These are phyloP conservation scores for Syrmaticus mikado DNA, from an alignment of 2,113 vertebrate species.

Conservation along the genomic window DNA sequence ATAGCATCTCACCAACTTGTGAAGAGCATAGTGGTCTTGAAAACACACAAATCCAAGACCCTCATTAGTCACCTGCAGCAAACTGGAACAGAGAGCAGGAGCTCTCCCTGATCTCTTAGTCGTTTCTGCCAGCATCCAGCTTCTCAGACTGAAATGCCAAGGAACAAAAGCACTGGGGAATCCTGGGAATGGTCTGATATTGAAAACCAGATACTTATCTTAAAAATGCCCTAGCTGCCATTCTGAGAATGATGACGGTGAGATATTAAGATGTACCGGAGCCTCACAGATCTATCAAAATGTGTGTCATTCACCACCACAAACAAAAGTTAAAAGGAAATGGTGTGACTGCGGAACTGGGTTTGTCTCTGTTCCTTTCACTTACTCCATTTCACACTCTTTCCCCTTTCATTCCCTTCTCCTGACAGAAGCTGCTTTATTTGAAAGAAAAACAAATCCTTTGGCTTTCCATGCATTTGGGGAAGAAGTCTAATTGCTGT, in stretches of 20 bases:
- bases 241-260: background rate
- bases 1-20: background rate
- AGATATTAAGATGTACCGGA: background rate
- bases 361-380: background rate
- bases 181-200: background rate
- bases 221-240: background rate
- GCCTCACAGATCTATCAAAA: background rate
- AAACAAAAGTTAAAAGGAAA: background rate
- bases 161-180: background rate
- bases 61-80: background rate
- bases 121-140: background rate
- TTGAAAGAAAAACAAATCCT: background rate
- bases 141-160: background rate
- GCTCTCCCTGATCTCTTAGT: background rate
- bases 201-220: background rate
- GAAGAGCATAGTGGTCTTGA: background rate
- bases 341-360: background rate
- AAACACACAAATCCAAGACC: background rate
- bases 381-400: background rate
- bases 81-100: background rate
- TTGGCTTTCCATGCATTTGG: background rate
- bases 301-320: background rate
- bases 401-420: background rate
- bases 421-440: background rate
- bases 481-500: background rate